Evolutionary conservation across 2,797 vertebrate species (phyloP).

Genomic region (Ambastaia sidthimunki): DNA sequence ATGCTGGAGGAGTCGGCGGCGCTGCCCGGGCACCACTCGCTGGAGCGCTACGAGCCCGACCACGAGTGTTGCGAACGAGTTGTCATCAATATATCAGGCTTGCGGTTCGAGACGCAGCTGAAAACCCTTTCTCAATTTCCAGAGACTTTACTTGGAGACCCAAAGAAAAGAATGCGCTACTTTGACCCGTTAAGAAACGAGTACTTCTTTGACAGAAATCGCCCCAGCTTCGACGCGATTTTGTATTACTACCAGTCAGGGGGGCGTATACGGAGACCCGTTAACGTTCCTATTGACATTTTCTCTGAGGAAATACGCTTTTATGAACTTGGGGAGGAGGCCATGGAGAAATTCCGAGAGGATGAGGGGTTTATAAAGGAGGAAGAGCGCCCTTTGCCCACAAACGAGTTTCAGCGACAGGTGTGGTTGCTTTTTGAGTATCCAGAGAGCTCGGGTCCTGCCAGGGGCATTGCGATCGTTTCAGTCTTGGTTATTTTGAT

Average conservation of each 20-base stretch:
- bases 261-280: conserved; percentile 92
- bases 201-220: conserved; percentile 97
- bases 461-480: conserved; percentile 95
- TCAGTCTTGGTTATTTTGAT: conserved; percentile 97
- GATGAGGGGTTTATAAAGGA: conserved; percentile 98
- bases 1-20: conserved; percentile 86
- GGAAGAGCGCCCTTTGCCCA: conserved; percentile 92
- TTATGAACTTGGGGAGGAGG: conserved; percentile 96
- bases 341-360: conserved; percentile 98
- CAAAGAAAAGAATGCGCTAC: conserved; percentile 95
- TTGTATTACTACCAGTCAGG: conserved; percentile 98
- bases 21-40: conserved; percentile 80
- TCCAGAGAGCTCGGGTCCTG: conserved; percentile 95
- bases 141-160: conserved; percentile 94
- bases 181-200: conserved; percentile 98
- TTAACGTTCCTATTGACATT: conserved; percentile 97
- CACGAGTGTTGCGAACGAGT: conserved; percentile 97
- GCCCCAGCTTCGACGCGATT: conserved; percentile 97
- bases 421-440: conserved; percentile 98
- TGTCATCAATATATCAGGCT: conserved; percentile 97
- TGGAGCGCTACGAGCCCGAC: conserved; percentile 82
- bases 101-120: conserved; percentile 97
- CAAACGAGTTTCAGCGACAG: conserved; percentile 94
- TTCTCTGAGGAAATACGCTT: conserved; percentile 98
- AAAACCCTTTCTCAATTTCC: conserved; percentile 97